Conservation (phyloP, 2,113 vertebrate species). For the Puma concolor region DNA sequence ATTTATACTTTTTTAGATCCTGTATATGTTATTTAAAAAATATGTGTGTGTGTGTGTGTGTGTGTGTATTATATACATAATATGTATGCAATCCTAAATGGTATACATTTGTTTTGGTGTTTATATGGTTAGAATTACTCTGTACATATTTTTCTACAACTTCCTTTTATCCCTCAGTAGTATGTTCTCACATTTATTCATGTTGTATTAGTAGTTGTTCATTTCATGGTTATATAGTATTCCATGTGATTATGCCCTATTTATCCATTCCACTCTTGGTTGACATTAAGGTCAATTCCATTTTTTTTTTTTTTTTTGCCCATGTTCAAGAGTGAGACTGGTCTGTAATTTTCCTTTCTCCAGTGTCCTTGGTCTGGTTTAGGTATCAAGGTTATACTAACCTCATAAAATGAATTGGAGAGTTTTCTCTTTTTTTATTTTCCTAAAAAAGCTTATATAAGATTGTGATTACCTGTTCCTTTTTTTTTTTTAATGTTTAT, state of each 20-base stretch:
- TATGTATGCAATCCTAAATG: neutral
- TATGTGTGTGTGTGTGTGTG: neutral
- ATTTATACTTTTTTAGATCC: neutral
- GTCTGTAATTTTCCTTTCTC: neutral
- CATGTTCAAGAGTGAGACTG: neutral
- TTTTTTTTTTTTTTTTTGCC: neutral
- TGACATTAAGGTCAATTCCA: neutral
- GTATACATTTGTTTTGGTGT: neutral
- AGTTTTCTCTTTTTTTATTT: neutral
- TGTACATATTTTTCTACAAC: neutral
- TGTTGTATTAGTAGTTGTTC: neutral
- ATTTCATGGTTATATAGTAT: neutral
- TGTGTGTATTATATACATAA: neutral
- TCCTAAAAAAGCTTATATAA: neutral
- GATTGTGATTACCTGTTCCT: neutral
- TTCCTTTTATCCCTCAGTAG: neutral
- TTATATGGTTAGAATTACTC: neutral
- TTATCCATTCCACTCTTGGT: neutral
- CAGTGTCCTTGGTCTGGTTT: neutral
- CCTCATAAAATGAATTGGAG: neutral
- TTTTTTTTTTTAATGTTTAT: neutral
- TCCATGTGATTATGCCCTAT: neutral
- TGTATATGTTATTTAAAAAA: neutral
- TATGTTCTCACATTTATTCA: neutral
- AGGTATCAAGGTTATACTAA: neutral